Base-by-base conservation (phyloP, 1,140 invertebrate genomes). In the Contarinia nasturtii region DNA sequence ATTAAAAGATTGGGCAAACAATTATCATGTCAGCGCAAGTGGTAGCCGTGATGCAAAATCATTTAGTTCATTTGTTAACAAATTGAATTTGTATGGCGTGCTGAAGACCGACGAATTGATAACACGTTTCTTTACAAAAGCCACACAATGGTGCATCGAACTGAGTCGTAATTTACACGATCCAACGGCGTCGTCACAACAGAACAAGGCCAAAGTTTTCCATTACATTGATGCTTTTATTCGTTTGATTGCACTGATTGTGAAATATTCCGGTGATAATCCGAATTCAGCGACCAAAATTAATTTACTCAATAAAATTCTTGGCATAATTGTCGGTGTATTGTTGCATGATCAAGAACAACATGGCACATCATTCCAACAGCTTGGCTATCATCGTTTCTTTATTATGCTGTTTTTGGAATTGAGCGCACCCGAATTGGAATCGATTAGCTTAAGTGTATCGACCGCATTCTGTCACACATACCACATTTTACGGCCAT, bases 321-420 rank as follows among this genome's bases (percentile, higher is more conserved):
- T 98, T 46, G 91, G 90, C 14, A 94, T 99, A 53, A 85, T 98
- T 2, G 86, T 92, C 14, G 91, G 91, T 1, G 90, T 94, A 19
- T 66, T 98, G 36, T 68, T 96, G 2, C 87, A 92, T 64, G 95
- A 98, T 61, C 94, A 98, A 54, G 94, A 97, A 50, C 77, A 80
- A 67, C 70, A 80, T 52, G 65, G 82, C 66, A 73, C 73, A 1
- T 88, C 93, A 45, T 98, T 99, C 67, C 90, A 97, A 57, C 92
- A 97, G 62, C 68, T 98, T 47, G 91, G 95, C 1, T 99, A 98
- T 67, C 93, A 98, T 58, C 73, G 96, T 20, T 89, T 98, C 49
- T 88, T 98, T 47, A 88, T 97, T 41, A 95, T 95, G 77, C 73
- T 99, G 1, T 97, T 98, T 63, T 77, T 97, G 41, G 95, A 98